These are phyloP conservation scores for Desmophyllum pertusum DNA, from an alignment of 92 coral and sea anemone species.

Conservation along the genomic window DNA sequence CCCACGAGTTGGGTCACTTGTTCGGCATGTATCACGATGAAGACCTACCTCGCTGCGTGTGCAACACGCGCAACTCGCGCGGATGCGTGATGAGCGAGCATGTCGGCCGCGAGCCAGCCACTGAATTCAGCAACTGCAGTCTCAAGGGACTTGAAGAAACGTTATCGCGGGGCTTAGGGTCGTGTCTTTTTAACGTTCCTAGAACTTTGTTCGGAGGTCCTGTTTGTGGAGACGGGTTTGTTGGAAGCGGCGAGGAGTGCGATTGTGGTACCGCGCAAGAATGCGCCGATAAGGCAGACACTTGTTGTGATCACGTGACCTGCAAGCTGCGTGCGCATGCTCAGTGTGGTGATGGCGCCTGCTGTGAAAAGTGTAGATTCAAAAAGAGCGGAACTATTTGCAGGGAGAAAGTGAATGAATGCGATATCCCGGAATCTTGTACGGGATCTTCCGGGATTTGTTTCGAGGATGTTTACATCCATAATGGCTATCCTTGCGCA, in stretches of 20 bases:
- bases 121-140: slow-evolving; percentile 59
- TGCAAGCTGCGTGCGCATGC: slow-evolving; percentile 52
- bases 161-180: slow-evolving; percentile 50
- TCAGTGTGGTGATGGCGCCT: slow-evolving; percentile 60
- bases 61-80: slow-evolving; percentile 9
- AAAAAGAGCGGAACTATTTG: slow-evolving; percentile 42
- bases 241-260: slow-evolving; percentile 61
- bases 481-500: slow-evolving; percentile 54
- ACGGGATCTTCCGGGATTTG: slow-evolving; percentile 49
- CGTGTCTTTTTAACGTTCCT: slow-evolving; percentile 65
- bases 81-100: slow-evolving; percentile 52
- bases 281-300: slow-evolving; percentile 48
- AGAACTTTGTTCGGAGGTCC: slow-evolving; percentile 45
- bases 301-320: slow-evolving; percentile 59
- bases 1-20: slow-evolving; percentile 72
- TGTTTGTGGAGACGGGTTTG: slow-evolving; percentile 63
- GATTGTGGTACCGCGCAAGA: slow-evolving; percentile 72
- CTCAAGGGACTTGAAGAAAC: slow-evolving; percentile 27
- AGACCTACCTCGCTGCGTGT: slow-evolving; percentile 45
- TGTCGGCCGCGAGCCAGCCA: slow-evolving; percentile 44
- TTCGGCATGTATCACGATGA: slow-evolving; percentile 75
- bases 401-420: slow-evolving; percentile 41
- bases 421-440: slow-evolving; percentile 52
- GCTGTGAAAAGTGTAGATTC: slow-evolving; percentile 58
- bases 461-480: slow-evolving; percentile 44